A percentile compares a stretch with the other conserved stretches of the same genome.
Conservation (phyloP, 2,113 vertebrate species). For the Notarius lentiginosus region DNA sequence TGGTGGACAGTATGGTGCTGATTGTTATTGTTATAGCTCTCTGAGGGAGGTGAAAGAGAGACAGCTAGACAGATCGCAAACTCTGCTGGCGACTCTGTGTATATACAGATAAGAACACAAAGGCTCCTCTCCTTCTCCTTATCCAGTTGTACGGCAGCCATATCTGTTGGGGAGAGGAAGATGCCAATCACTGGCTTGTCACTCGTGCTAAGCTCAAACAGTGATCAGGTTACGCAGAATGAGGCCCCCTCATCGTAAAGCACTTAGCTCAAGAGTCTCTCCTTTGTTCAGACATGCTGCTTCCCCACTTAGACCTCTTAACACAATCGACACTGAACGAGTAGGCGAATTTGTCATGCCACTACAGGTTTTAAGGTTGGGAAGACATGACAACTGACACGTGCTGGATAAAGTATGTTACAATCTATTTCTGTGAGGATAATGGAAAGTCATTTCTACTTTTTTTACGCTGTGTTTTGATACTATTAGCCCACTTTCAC, state of each 20-base stretch:
- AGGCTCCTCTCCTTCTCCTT: constrained; percentile 51
- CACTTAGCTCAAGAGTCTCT: constrained; percentile 51
- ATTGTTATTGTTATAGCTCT: constrained; percentile 45
- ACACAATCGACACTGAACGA: constrained; percentile 6
- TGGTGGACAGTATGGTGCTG: constrained; percentile 19
- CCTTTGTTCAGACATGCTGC: constrained; percentile 51
- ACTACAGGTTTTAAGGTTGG: constrained; percentile 15
- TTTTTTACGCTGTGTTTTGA: background rate
- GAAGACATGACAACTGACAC: constrained; percentile 13
- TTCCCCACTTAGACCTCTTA: constrained; percentile 29
- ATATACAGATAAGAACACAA: constrained; percentile 55
- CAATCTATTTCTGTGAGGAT: constrained; percentile 1
- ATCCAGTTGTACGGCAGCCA: constrained; percentile 36
- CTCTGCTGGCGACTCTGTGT: constrained; percentile 52
- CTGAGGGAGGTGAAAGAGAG: constrained; percentile 47
- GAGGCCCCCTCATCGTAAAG: constrained; percentile 46
- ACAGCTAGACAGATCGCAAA: constrained; percentile 56
- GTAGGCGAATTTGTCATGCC: constrained; percentile 34
- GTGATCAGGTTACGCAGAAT: constrained; percentile 53
- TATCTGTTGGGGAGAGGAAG: constrained; percentile 36
- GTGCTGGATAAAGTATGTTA: constrained; percentile 1
- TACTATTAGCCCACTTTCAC: background rate
- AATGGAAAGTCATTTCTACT: background rate
- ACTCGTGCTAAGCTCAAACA: constrained; percentile 28
- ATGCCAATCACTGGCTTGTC: constrained; percentile 55